These are phyloP conservation scores for Xenentodon cancila DNA, from an alignment of 2,797 vertebrate genomes.

Conservation along the genomic window DNA sequence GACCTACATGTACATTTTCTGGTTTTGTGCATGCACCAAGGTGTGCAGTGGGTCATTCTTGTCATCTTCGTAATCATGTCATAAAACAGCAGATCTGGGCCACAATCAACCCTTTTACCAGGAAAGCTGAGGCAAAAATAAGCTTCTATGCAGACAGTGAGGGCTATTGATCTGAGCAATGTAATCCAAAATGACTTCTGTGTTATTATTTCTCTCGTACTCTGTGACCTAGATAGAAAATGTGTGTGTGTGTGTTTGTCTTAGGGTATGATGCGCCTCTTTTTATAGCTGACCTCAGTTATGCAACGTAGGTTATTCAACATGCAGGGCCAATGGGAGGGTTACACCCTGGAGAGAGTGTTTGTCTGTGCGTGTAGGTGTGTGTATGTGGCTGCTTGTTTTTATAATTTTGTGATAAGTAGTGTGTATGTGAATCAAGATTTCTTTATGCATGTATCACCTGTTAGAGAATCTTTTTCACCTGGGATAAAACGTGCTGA, in stretches of 20 bases:
- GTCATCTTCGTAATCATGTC: conserved; percentile 42
- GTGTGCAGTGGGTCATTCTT: conserved; percentile 34
- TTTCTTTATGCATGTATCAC: no score
- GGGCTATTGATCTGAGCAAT: conserved; percentile 66
- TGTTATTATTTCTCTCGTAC: conserved; percentile 67
- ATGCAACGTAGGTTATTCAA: conserved; percentile 76
- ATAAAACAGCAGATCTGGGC: conserved; percentile 47
- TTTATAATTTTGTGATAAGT: background rate
- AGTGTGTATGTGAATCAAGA: no score
- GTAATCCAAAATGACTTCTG: conserved; percentile 64
- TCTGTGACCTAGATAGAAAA: conserved; percentile 65
- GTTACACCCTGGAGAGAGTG: conserved; percentile 41
- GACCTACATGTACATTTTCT: background rate
- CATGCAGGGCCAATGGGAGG: conserved; percentile 50
- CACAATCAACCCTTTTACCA: conserved; percentile 64
- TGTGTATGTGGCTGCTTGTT: conserved; percentile 9
- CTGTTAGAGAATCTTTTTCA: conserved; percentile 20
- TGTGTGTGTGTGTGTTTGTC: conserved; percentile 41
- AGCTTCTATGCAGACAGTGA: conserved; percentile 63
- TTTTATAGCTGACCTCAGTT: conserved; percentile 75
- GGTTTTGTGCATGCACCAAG: conserved; percentile 8
- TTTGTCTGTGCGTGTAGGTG: conserved; percentile 14
- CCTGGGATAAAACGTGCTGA: conserved; percentile 36
- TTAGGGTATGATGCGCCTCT: conserved; percentile 55
- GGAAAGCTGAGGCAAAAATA: conserved; percentile 42